Evolutionary conservation across 2,888 invertebrate species (phyloP).

Genomic region (Drosophila bunnanda): DNA sequence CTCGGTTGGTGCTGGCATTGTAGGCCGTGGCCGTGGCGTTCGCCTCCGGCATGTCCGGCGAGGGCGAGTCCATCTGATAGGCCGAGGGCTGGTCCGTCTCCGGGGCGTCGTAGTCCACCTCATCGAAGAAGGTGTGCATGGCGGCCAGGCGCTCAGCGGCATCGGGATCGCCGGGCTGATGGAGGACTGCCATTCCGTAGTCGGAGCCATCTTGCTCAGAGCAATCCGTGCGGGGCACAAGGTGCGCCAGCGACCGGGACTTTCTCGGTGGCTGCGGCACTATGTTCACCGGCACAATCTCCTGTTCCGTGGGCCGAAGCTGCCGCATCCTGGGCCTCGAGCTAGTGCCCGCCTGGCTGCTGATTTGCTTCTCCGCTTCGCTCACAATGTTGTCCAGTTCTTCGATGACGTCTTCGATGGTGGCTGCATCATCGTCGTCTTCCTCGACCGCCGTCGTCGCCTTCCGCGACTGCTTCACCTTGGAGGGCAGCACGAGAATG

Average conservation of each 20-base stretch:
- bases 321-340: slow-evolving; percentile 69
- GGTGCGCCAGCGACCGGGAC: slow-evolving; percentile 89
- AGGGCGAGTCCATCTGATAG: slow-evolving; percentile 66
- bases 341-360: slow-evolving; percentile 44
- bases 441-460: slow-evolving; percentile 13
- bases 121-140: slow-evolving; percentile 83
- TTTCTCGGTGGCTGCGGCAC: slow-evolving; percentile 93
- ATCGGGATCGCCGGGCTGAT: slow-evolving; percentile 83
- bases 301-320: slow-evolving; percentile 85
- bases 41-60: slow-evolving; percentile 78
- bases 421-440: slow-evolving; percentile 87
- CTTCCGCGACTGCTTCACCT: slow-evolving; percentile 63
- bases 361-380: slow-evolving; percentile 90
- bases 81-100: slow-evolving; percentile 68
- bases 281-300: slow-evolving; percentile 91
- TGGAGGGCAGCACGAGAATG: slow-evolving; percentile 82
- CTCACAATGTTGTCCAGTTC: slow-evolving; percentile 93
- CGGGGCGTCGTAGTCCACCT: slow-evolving; percentile 77
- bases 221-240: slow-evolving; percentile 87
- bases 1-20: slow-evolving; percentile 85
- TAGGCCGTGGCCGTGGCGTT: slow-evolving; percentile 69
- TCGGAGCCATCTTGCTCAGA: slow-evolving; percentile 84
- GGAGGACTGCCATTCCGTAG: slow-evolving; percentile 84
- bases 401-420: slow-evolving; percentile 94
- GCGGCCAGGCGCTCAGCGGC: slow-evolving; percentile 73